Conservation (phyloP, 2,888 invertebrate species). For the Acronicta psi region DNA sequence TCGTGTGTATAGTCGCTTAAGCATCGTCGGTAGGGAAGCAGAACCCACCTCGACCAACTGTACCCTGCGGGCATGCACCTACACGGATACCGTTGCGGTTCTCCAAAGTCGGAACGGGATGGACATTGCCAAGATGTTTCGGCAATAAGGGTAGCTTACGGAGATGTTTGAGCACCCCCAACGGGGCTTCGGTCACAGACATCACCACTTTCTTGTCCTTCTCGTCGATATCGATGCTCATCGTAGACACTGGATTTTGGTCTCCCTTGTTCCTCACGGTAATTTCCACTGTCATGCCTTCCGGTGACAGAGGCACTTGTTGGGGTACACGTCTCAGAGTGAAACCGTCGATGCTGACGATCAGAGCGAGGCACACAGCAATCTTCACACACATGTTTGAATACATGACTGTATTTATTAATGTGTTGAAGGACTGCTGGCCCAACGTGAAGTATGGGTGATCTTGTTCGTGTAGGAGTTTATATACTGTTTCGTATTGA, state of each 20-base stretch:
- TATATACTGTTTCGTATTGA: constrained; percentile 23
- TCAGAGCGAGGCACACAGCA: constrained; percentile 45
- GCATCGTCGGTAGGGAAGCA: constrained; percentile 35
- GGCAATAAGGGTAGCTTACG: background rate
- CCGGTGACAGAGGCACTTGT: constrained; percentile 40
- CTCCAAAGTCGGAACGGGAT: constrained; percentile 15
- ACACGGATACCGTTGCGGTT: constrained; percentile 27
- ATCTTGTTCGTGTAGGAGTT: background rate
- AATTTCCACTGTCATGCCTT: constrained; percentile 54
- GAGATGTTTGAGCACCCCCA: constrained; percentile 6
- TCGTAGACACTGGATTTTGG: constrained; percentile 23
- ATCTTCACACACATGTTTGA: constrained; percentile 50
- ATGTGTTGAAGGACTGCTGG: constrained; percentile 23
- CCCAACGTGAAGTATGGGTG: background rate
- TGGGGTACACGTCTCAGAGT: constrained; percentile 35
- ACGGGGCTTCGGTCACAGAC: constrained; percentile 18
- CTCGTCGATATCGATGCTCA: constrained; percentile 47
- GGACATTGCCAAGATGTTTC: background rate
- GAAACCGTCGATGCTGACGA: constrained; percentile 48
- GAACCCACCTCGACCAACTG: constrained; percentile 10
- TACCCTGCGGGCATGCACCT: constrained; percentile 36
- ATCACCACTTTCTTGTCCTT: constrained; percentile 26
- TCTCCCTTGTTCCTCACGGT: constrained; percentile 43
- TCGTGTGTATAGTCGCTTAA: constrained; percentile 18
- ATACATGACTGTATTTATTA: constrained; percentile 45